Conservation (phyloP, 2,797 vertebrate species). For the Erithacus rubecula region DNA sequence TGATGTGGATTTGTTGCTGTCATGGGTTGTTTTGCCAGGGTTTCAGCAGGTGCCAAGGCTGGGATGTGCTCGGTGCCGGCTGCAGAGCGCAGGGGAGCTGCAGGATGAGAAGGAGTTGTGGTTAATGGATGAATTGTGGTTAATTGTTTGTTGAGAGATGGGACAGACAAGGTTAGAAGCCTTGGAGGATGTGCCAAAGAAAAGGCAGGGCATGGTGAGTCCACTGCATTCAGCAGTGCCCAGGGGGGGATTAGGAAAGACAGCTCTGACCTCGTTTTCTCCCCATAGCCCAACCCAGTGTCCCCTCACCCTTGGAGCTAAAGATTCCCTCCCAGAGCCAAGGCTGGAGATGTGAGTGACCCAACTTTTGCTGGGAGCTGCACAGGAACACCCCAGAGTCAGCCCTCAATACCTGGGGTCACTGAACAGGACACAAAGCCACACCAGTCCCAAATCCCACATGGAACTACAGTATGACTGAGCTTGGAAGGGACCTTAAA, state of each 20-base stretch:
- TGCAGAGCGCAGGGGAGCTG: not conserved
- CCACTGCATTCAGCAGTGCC: not conserved
- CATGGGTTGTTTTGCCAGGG: not conserved
- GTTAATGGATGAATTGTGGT: not conserved
- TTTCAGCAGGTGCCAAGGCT: accelerated
- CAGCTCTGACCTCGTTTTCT: not conserved
- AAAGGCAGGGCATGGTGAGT: not conserved
- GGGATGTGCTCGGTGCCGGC: not conserved
- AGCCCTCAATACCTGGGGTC: not conserved
- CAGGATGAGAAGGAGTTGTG: not conserved
- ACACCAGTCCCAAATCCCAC: not conserved
- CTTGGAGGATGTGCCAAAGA: not conserved
- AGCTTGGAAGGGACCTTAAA: not conserved
- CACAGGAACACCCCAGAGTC: not conserved
- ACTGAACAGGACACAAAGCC: not conserved
- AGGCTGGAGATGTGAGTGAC: not conserved
- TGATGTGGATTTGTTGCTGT: not conserved
- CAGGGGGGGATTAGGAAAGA: not conserved
- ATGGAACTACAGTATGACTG: not conserved
- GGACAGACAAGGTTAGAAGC: accelerated
- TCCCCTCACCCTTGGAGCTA: not conserved
- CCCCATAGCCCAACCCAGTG: not conserved
- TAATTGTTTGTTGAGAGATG: not conserved
- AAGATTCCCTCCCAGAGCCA: not conserved
- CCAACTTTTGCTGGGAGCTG: not conserved